Evolutionary conservation across 64 coral and sea anemone genomes (phyloP).

Genomic region (Montipora foliosa): DNA sequence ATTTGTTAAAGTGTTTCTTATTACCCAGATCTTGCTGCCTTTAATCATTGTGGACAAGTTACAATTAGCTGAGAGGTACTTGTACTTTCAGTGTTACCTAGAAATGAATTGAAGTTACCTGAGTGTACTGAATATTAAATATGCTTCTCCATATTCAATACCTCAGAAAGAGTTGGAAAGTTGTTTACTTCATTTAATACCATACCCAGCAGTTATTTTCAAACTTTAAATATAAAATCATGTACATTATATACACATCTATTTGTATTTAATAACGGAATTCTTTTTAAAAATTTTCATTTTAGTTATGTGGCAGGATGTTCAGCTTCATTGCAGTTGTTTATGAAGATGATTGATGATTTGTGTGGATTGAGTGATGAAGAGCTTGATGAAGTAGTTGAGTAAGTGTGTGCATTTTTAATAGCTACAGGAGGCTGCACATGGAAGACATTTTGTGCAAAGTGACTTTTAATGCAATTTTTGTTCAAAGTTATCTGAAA

Average conservation of each 20-base stretch:
- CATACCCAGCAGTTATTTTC: too few relatives aligned
- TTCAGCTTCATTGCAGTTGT: constrained; percentile 81
- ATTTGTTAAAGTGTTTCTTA: not conserved
- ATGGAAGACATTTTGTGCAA: too few relatives aligned
- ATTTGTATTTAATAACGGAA: too few relatives aligned
- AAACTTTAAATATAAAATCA: too few relatives aligned
- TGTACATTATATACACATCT: too few relatives aligned
- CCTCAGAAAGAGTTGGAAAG: too few relatives aligned
- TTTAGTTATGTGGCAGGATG: constrained; percentile 91
- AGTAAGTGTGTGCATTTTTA: constrained; percentile 47
- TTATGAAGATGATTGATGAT: constrained; percentile 88
- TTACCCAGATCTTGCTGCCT: constrained; percentile 86
- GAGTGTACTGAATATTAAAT: too few relatives aligned
- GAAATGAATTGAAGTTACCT: too few relatives aligned
- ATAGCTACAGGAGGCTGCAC: not conserved
- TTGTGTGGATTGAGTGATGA: constrained; percentile 89
- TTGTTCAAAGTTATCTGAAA: too few relatives aligned
- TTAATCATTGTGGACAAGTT: constrained; percentile 91
- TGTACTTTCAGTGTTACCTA: not conserved
- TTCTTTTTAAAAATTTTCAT: not conserved
- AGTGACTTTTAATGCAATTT: too few relatives aligned
- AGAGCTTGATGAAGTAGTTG: constrained; percentile 80
- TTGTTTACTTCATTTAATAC: too few relatives aligned
- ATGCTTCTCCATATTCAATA: too few relatives aligned
- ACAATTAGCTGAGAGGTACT: constrained; percentile 95